These are phyloP conservation scores for Opisthocomus hoazin DNA, from an alignment of 2,113 vertebrate genomes.

Conservation along the genomic window DNA sequence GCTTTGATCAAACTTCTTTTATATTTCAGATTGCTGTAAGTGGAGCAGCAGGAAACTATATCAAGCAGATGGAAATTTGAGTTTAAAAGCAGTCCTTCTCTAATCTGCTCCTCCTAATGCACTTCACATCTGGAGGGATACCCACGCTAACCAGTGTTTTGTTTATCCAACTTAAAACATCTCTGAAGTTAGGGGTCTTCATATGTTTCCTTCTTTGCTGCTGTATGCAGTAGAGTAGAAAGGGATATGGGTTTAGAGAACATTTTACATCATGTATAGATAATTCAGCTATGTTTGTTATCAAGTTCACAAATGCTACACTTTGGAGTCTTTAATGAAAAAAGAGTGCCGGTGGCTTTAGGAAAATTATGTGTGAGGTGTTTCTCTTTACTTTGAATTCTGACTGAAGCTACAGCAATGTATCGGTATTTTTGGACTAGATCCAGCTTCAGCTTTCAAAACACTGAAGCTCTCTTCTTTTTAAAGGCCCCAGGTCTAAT, in stretches of 20 bases:
- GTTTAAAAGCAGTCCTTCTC: background rate
- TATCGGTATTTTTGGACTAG: background rate
- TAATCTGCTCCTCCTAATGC: background rate
- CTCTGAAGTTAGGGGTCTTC: background rate
- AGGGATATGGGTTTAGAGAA: background rate
- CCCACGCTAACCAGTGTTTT: background rate
- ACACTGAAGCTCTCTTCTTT: background rate
- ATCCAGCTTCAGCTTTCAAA: background rate
- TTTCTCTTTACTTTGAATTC: background rate
- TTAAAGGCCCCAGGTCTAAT: background rate
- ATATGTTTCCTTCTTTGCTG: background rate
- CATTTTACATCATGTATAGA: background rate
- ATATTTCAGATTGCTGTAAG: background rate
- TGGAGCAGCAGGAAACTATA: background rate
- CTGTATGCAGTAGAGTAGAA: background rate
- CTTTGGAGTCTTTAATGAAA: background rate
- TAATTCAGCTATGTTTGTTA: background rate
- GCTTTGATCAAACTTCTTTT: constrained; percentile 14
- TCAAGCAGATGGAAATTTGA: background rate
- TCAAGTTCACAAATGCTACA: background rate
- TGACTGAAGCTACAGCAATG: background rate
- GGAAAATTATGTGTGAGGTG: background rate
- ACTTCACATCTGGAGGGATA: background rate
- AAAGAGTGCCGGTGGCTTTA: background rate
- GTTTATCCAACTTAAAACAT: background rate